These are phyloP conservation scores for Neolamprologus brichardi DNA, from an alignment of 2,113 vertebrate species.

Conservation along the genomic window DNA sequence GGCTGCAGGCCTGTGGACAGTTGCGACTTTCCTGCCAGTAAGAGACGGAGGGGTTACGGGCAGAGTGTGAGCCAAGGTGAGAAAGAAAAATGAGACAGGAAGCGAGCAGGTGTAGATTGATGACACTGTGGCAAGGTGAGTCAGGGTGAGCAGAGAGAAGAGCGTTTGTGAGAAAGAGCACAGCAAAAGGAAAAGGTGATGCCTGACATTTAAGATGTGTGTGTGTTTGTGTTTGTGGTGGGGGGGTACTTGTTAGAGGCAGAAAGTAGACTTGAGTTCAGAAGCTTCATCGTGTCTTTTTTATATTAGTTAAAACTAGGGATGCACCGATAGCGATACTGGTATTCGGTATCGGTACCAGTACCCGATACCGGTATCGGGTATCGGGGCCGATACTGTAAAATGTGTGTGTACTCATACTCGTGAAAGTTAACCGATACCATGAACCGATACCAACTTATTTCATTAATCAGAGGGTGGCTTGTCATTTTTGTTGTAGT, in stretches of 20 bases:
- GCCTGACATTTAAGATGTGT: background rate
- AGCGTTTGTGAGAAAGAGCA: background rate
- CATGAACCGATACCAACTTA: too few species aligned
- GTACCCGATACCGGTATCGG: too few species aligned
- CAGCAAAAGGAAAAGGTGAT: background rate
- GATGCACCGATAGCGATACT: too few species aligned
- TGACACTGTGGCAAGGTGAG: conserved; percentile 2
- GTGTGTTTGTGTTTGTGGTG: accelerated
- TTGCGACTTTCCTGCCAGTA: background rate
- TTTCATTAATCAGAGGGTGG: too few species aligned
- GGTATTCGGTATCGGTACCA: too few species aligned
- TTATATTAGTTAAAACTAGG: background rate
- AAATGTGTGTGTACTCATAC: too few species aligned
- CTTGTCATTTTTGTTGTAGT: too few species aligned
- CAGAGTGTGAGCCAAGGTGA: background rate
- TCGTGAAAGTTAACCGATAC: too few species aligned
- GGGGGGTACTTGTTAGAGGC: background rate
- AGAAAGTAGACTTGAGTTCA: background rate
- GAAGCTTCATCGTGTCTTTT: background rate
- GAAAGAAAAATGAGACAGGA: conserved; percentile 15
- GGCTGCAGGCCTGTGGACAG: background rate
- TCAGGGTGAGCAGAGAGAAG: background rate
- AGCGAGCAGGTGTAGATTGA: conserved; percentile 6
- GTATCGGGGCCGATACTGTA: too few species aligned
- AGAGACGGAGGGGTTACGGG: background rate